These are phyloP conservation scores for Drosophila seclusa DNA, from an alignment of 2,888 invertebrate genomes.

Conservation along the genomic window DNA sequence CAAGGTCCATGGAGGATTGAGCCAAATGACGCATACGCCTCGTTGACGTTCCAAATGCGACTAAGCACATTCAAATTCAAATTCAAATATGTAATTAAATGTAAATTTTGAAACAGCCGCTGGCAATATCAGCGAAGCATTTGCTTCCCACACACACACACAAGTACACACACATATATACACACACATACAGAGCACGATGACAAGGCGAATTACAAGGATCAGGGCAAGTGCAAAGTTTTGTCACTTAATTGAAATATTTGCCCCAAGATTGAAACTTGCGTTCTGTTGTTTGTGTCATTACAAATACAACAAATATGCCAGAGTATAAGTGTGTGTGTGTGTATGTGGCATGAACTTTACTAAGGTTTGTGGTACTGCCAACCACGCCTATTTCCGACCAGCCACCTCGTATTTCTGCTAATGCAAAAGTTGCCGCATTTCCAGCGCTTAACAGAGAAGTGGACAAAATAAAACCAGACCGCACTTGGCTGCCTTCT, in stretches of 20 bases:
- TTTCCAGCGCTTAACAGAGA: slow-evolving; percentile 50
- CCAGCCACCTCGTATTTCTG: slow-evolving; percentile 18
- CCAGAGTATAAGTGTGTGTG: neutral
- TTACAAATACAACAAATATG: slow-evolving; percentile 58
- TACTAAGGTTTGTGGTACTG: slow-evolving; percentile 46
- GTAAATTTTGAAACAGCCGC: slow-evolving; percentile 69
- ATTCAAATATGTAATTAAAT: slow-evolving; percentile 78
- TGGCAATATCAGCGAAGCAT: slow-evolving; percentile 27
- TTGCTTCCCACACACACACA: slow-evolving; percentile 14
- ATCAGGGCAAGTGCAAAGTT: slow-evolving; percentile 75
- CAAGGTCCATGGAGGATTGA: slow-evolving; percentile 14
- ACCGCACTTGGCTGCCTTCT: slow-evolving; percentile 49
- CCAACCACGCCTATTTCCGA: slow-evolving; percentile 40
- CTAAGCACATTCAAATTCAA: slow-evolving; percentile 59
- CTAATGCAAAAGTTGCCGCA: slow-evolving; percentile 73
- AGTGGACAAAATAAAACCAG: slow-evolving; percentile 56
- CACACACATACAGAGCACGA: slow-evolving; percentile 15
- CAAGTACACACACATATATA: slow-evolving; percentile 8
- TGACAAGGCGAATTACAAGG: slow-evolving; percentile 65
- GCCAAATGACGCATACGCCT: slow-evolving; percentile 65
- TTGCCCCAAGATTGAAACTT: slow-evolving; percentile 81
- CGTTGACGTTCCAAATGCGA: slow-evolving; percentile 51
- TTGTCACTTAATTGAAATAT: slow-evolving; percentile 83
- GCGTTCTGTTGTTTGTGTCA: slow-evolving; percentile 59
- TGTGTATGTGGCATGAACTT: slow-evolving; percentile 32